Evolutionary conservation across 2,113 vertebrate genomes (phyloP).

Genomic region (Tretioscincus oriximinensis): DNA sequence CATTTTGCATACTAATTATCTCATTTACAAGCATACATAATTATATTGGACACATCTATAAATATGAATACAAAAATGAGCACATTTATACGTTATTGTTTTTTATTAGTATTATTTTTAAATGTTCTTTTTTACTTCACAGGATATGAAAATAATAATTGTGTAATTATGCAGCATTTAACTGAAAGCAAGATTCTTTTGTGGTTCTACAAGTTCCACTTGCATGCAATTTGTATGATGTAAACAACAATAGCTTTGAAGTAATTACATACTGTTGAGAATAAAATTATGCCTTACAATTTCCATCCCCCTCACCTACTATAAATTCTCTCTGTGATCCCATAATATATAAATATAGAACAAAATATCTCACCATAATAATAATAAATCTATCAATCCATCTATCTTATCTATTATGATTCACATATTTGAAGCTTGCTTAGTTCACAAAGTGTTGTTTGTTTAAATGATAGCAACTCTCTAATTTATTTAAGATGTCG

Average conservation of each 20-base stretch:
- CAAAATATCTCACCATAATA: neutral
- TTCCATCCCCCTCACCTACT: neutral
- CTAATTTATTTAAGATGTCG: neutral
- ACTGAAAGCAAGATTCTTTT: constrained; percentile 31
- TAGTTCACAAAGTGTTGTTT: neutral
- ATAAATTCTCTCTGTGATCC: neutral
- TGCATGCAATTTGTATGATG: constrained; percentile 36
- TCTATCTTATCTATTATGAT: neutral
- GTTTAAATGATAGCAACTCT: neutral
- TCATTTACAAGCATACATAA: neutral
- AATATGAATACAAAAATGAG: constrained; percentile 1
- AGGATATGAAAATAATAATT: constrained; percentile 44
- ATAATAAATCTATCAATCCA: too few relatives aligned
- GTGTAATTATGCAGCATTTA: constrained; percentile 31
- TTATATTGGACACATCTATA: neutral
- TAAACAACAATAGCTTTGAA: constrained; percentile 43
- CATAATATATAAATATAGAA: neutral
- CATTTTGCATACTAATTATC: constrained; percentile 17
- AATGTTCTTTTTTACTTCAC: constrained; percentile 14
- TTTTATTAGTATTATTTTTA: neutral
- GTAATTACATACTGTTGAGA: constrained; percentile 45
- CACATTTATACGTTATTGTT: neutral
- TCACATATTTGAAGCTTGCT: neutral
- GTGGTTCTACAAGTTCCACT: constrained; percentile 15
- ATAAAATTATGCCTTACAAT: constrained; percentile 11